Base-by-base conservation (phyloP, 2,888 invertebrate genomes). In the Lasius fuliginosus region DNA sequence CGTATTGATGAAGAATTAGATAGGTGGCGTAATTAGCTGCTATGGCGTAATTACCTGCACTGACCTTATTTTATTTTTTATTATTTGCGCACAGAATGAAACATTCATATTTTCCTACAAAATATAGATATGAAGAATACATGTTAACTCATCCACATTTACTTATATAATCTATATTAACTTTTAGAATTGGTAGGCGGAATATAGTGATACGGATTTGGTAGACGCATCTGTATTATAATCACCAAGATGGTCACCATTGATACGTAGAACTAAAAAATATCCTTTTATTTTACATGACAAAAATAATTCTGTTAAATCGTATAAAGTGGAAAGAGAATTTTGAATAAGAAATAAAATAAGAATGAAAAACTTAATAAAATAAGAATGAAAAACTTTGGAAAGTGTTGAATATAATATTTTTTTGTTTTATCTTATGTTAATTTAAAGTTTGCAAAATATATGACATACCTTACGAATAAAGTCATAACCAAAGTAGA, bases 251-350 rank as follows among this genome's bases (percentile, higher is more conserved):
- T 18, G 0, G 73, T 74, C 12, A n/a, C 27, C 12, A 74, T 0
- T n/a, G 42, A 30, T 1, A 1, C 12, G n/a, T 30, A 74, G n/a
- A 74, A 74, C 73, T 74, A 18, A 60, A 73, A 74, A 74, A 36
- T 53, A 67, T 42, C 3, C 11, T 67, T 49, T 68, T 33, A 71
- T 33, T 53, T 15, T n/a, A 69, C 1, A 33, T 36, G 15, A 56
- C 8, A 8, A 71, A 36, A 71, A 36, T 3, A 56, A 4, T 12
- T 23, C 23, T 69, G 15, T 23, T 15, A 15, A 53, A 53, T 0
- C 15, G 1, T 11, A 53, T 33, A 71, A 53, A 12, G 11, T 12
- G 3, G 11, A 42, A 30, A 42, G 0, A 27, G 42, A 15, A 1
- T 60, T 36, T 73, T 73, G 0, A 12, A 27, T 58, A 27, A 11